Evolutionary conservation across 2,113 vertebrate genomes (phyloP).

Genomic region (Cygnus buccinator): DNA sequence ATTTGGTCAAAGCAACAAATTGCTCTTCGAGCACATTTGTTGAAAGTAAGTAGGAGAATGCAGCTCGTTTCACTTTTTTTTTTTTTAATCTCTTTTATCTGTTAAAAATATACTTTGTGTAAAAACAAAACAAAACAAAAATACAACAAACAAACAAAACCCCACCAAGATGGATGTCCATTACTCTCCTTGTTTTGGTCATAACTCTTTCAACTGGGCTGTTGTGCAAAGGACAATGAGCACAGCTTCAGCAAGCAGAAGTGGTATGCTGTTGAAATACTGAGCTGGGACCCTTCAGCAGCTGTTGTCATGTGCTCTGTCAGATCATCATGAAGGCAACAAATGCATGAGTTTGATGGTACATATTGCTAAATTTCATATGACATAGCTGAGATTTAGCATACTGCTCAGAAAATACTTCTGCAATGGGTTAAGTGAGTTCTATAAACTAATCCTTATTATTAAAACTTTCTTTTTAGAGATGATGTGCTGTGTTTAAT

Average conservation of each 20-base stretch:
- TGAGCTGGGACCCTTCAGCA: not conserved
- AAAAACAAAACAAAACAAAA: not conserved
- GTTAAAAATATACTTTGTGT: not conserved
- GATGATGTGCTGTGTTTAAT: not conserved
- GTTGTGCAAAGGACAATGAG: not conserved
- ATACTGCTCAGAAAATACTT: not conserved
- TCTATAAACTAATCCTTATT: not conserved
- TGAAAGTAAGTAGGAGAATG: not conserved
- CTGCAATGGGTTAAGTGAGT: not conserved
- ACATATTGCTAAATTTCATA: not conserved
- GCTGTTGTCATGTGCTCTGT: not conserved
- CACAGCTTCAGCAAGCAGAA: not conserved
- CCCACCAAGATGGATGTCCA: accelerated
- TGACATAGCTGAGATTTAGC: not conserved
- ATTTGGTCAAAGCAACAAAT: not conserved
- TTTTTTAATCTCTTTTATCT: not conserved
- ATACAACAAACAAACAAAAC: not conserved
- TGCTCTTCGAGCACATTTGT: not conserved
- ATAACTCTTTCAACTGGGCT: not conserved
- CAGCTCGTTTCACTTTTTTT: not conserved
- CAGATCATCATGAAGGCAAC: not conserved
- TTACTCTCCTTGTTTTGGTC: not conserved
- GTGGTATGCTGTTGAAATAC: not conserved
- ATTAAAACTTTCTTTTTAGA: not conserved
- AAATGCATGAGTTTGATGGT: not conserved